These are phyloP conservation scores for Tortrix viridana DNA, from an alignment of 2,888 invertebrate genomes.

Conservation along the genomic window DNA sequence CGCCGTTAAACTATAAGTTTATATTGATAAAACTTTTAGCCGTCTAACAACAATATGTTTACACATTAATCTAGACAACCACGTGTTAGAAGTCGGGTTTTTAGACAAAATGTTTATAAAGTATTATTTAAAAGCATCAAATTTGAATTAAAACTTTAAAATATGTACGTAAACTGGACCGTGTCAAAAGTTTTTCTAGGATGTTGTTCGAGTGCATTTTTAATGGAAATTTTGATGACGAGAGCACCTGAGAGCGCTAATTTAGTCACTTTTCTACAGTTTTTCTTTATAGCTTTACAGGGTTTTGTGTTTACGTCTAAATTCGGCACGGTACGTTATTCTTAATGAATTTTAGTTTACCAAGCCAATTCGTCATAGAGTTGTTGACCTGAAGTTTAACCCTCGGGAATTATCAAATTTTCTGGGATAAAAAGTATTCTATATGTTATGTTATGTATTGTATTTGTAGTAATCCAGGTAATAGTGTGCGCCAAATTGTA, in stretches of 20 bases:
- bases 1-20: neutral
- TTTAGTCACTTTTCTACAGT: constrained; percentile 74
- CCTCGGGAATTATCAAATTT: no score
- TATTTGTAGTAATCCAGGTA: no score
- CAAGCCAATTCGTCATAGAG: no score
- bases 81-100: neutral
- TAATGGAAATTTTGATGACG: constrained; percentile 77
- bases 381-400: no score
- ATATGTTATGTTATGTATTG: no score
- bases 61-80: neutral
- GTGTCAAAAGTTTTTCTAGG: constrained; percentile 64
- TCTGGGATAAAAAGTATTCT: no score
- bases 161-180: constrained; percentile 58
- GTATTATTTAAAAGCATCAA: neutral
- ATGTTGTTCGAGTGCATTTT: constrained; percentile 70
- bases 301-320: constrained; percentile 65
- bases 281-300: constrained; percentile 68
- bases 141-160: constrained; percentile 21
- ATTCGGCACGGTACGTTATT: constrained; percentile 64
- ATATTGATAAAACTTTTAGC: constrained; percentile 4
- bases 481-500: no score
- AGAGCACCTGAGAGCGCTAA: constrained; percentile 66
- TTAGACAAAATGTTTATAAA: neutral
- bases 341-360: neutral
- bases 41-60: constrained; percentile 12